These are phyloP conservation scores for Cephus pygmeus DNA, from an alignment of 2,888 invertebrate species.

Conservation along the genomic window DNA sequence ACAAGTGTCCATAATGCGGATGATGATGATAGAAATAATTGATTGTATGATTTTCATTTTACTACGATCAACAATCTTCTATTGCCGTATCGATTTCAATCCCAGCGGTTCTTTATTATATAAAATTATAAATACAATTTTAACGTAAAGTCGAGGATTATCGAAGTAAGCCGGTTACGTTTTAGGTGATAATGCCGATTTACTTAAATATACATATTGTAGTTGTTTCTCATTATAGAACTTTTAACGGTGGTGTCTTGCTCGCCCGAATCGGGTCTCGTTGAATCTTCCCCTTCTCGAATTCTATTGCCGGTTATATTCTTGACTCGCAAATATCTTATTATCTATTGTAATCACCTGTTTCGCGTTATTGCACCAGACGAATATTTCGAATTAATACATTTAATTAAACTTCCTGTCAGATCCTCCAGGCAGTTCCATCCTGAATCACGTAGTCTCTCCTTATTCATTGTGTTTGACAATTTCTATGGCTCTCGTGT, in stretches of 20 bases:
- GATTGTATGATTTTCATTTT: slow-evolving; percentile 38
- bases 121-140: slow-evolving; percentile 36
- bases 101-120: slow-evolving; percentile 28
- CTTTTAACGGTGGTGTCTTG: slow-evolving; percentile 43
- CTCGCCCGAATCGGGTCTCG: slow-evolving; percentile 46
- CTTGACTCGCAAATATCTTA: background rate
- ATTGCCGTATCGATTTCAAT: slow-evolving; percentile 19
- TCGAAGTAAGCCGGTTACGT: slow-evolving; percentile 18
- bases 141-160: slow-evolving; percentile 28
- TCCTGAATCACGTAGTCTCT: background rate
- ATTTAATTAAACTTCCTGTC: background rate
- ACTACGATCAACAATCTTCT: slow-evolving; percentile 34
- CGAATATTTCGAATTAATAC: background rate
- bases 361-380: background rate
- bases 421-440: background rate
- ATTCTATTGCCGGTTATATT: background rate
- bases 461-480: background rate
- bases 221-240: slow-evolving; percentile 49
- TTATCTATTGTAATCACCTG: background rate
- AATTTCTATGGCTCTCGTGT: background rate
- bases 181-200: slow-evolving; percentile 30
- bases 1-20: slow-evolving; percentile 20
- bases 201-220: slow-evolving; percentile 24
- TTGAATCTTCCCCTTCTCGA: slow-evolving; percentile 41
- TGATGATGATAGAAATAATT: slow-evolving; percentile 25